Base-by-base conservation (phyloP, 2,888 invertebrate genomes). In the Maniola hyperantus region DNA sequence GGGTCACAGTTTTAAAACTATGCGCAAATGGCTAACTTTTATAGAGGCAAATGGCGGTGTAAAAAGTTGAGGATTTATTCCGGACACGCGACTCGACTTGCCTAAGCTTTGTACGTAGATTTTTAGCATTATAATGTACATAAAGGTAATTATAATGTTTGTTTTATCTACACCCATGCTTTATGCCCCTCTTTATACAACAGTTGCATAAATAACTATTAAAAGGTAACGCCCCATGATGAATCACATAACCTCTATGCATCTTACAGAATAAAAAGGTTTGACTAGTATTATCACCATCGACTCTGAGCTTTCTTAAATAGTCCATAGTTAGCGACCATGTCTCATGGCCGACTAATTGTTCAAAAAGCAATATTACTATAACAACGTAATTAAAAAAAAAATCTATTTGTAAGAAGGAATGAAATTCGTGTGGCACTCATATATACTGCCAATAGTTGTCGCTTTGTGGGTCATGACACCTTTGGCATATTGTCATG, bases 1-100 rank as follows among this genome's bases (percentile, higher is more conserved):
- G 62, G 53, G 62, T 62, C 62, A 26, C 62, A 62, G 62, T 62
- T 62, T 53, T 62, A 62, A 62, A 62, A 62, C 62, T 62, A 62
- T 62, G 62, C 42, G 39, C 62, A 51, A n/a, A 42, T 53, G 39
- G 62, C 39, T 44, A 62, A 62, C 62, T 62, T 62, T 44, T 62
- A 53, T 42, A 53, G 62, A 39, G 42, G 62, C 53, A 62, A 62
- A 53, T 53, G 51, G 39, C 39, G 26, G 53, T 26, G 20, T 53
- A 62, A 53, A 62, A 62, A 62, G 53, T 62, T 62, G 8, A 42
- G n/a, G n/a, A 53, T 53, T 53, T 51, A 53, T 62, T 53, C 42
- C n/a, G 26, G 26, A 53, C 51, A 39, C 20, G 26, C 42, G 15
- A n/a, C 33, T 11, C 33, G 15, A n/a, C 33, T 11, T 48, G 10